Evolutionary conservation across 1,140 invertebrate species (phyloP).

Genomic region (Bombus cullumanus): DNA sequence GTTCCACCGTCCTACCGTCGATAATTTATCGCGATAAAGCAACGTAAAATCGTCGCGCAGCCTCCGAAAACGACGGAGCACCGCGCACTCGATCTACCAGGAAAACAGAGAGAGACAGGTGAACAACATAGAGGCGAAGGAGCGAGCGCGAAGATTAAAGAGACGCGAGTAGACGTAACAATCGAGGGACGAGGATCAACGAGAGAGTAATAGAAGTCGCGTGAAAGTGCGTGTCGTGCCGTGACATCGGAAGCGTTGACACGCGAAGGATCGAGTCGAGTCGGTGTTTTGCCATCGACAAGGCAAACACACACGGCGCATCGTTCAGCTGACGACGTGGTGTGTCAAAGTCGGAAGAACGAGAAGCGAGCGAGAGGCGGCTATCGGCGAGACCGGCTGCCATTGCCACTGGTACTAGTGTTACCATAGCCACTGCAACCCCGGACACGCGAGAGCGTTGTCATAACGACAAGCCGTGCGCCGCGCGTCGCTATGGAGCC

Average conservation of each 20-base stretch:
- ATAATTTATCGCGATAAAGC: constrained; percentile 55
- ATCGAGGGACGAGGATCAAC: constrained; percentile 24
- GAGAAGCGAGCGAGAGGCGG: constrained; percentile 16
- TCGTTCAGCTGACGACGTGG: constrained; percentile 24
- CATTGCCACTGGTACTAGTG: constrained; percentile 17
- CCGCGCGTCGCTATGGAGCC: constrained; percentile 85
- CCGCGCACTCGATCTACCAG: constrained; percentile 16
- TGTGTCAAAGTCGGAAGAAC: background rate
- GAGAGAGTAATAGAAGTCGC: constrained; percentile 37
- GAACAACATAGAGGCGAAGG: constrained; percentile 27
- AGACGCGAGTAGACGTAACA: background rate
- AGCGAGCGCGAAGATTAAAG: background rate
- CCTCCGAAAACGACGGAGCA: constrained; percentile 38
- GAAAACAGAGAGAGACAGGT: constrained; percentile 47
- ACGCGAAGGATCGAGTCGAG: constrained; percentile 26
- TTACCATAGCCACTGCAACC: constrained; percentile 44
- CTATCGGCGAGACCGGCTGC: constrained; percentile 42
- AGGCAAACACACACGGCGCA: background rate
- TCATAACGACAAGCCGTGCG: constrained; percentile 64
- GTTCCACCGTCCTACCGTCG: constrained; percentile 45
- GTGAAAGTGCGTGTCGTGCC: constrained; percentile 65
- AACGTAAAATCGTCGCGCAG: constrained; percentile 27
- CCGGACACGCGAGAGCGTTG: constrained; percentile 56
- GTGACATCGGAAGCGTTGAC: constrained; percentile 76
- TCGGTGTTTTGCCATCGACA: constrained; percentile 36